Percentiles rank a stretch among this genome's conserved stretches.
These are phyloP conservation scores for Chunga burmeisteri DNA, from an alignment of 2,113 vertebrate species.

Conservation along the genomic window DNA sequence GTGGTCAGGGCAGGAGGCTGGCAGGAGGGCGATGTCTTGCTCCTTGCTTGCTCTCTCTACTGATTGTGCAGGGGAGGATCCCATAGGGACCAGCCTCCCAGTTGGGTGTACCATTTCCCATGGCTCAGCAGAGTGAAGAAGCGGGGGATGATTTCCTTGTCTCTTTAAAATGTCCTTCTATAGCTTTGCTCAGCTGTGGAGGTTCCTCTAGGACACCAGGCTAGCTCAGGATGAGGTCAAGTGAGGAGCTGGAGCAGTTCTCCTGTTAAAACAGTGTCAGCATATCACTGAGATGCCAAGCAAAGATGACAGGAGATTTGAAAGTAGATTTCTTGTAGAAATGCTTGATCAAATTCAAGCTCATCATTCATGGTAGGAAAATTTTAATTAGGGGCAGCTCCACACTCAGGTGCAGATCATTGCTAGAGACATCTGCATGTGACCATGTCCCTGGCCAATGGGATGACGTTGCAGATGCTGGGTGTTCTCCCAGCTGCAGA, in stretches of 20 bases:
- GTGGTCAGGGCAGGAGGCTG: not conserved
- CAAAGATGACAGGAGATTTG: constrained; percentile 5
- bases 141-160: not conserved
- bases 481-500: not conserved
- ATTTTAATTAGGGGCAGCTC: not conserved
- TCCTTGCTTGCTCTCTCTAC: not conserved
- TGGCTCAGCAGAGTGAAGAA: not conserved
- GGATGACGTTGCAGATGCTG: not conserved
- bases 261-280: constrained; percentile 6
- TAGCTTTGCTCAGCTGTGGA: not conserved
- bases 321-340: constrained; percentile 35
- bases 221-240: constrained; percentile 19
- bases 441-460: not conserved
- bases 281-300: not conserved
- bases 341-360: constrained; percentile 27
- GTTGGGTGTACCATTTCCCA: not conserved
- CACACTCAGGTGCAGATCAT: not conserved
- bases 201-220: constrained; percentile 7
- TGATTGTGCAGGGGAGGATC: not conserved
- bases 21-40: not conserved
- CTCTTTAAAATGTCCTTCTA: not conserved
- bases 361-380: not conserved
- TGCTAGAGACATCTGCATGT: not conserved
- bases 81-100: not conserved
- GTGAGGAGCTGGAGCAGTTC: not conserved